A percentile compares a stretch with the other conserved stretches of the same genome.
Conservation (phyloP, 2,888 invertebrate species). For the Nymphalis polychloros region DNA sequence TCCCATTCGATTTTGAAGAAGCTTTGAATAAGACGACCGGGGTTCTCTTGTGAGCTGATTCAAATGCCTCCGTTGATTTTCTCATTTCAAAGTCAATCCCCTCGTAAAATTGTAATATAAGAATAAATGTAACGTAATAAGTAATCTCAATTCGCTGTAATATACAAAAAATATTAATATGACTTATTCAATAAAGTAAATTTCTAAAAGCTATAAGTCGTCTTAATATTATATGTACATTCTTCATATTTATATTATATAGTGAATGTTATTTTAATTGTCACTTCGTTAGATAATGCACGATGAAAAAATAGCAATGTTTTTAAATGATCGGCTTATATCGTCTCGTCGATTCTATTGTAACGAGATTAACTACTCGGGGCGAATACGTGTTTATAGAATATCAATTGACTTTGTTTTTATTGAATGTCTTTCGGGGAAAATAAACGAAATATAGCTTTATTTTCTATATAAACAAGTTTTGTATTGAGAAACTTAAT, state of each 20-base stretch:
- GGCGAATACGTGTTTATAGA: conserved; percentile 68
- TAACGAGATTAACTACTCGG: conserved; percentile 72
- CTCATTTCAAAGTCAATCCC: conserved; percentile 52
- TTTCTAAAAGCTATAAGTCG: background rate
- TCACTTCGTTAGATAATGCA: conserved; percentile 27
- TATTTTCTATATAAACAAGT: conserved; percentile 19
- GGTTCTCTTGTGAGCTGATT: conserved; percentile 53
- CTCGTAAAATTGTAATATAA: conserved; percentile 43
- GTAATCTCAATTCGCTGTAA: conserved; percentile 5
- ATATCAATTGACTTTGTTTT: conserved; percentile 63
- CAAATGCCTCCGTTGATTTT: conserved; percentile 55
- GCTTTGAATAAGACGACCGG: conserved; percentile 53
- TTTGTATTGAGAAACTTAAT: background rate
- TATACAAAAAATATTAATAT: background rate
- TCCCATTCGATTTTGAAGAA: conserved; percentile 53
- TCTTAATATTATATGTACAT: too few species aligned
- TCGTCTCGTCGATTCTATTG: conserved; percentile 70
- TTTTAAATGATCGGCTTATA: conserved; percentile 75
- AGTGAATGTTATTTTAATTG: conserved; percentile 12
- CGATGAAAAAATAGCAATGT: conserved; percentile 47
- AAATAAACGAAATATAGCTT: conserved; percentile 23
- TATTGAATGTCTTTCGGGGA: conserved; percentile 34
- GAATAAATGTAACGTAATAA: conserved; percentile 35
- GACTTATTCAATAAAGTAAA: too few species aligned
- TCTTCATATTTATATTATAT: conserved; percentile 9